phyloP scores from a whole-genome alignment of 2,888 invertebrate species.

The Macropis europaea region DNA sequence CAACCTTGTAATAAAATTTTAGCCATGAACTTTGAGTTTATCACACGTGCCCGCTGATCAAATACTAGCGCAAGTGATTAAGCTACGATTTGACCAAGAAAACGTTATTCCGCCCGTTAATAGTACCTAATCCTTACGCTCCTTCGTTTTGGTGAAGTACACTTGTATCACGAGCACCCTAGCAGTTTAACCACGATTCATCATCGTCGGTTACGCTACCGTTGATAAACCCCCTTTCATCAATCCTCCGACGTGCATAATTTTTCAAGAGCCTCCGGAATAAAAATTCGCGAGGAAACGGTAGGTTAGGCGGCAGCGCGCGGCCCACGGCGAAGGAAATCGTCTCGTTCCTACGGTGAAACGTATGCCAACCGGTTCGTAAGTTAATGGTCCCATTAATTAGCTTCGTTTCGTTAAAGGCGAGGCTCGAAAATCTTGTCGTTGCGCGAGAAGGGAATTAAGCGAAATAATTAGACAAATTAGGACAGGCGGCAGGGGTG shows the following conservation, averaged over 20 bases:
- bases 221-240: conserved; percentile 12
- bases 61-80: no score
- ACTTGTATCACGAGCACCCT: no score
- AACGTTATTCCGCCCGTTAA: no score
- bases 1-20: no score
- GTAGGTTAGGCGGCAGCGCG: no score
- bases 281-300: background rate
- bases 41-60: no score
- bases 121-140: no score
- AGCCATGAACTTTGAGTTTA: no score
- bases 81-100: no score
- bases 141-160: no score
- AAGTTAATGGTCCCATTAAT: conserved; percentile 77
- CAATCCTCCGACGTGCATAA: background rate
- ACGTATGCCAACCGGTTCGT: conserved; percentile 56
- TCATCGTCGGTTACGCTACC: background rate
- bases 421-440: conserved; percentile 75
- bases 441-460: conserved; percentile 75
- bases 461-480: conserved; percentile 80
- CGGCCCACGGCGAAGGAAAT: no score
- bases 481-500: conserved; percentile 74
- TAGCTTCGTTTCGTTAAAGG: conserved; percentile 77
- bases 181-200: background rate
- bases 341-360: conserved; percentile 22
- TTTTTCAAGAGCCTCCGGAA: background rate